Conservation (phyloP, 2,888 invertebrate species). For the Spilosoma lubricipeda region DNA sequence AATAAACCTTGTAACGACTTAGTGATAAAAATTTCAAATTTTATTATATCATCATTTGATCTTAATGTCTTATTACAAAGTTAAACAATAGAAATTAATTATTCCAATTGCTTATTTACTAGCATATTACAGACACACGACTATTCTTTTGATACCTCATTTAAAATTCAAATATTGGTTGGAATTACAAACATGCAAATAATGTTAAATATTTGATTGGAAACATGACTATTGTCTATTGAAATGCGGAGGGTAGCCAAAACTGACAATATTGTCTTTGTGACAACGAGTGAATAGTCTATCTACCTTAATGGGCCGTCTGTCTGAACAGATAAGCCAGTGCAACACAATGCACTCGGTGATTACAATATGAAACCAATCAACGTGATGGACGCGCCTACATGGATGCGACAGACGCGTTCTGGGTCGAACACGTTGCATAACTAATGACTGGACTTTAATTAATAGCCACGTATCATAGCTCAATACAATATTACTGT, state of each 20-base stretch:
- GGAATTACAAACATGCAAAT: conserved; percentile 47
- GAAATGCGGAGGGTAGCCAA: conserved; percentile 31
- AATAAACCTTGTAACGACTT: background rate
- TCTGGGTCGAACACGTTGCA: conserved; percentile 63
- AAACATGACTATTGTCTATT: conserved; percentile 39
- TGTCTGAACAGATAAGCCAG: conserved; percentile 58
- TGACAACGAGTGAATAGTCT: conserved; percentile 53
- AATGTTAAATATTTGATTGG: conserved; percentile 35
- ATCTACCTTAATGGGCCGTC: conserved; percentile 60
- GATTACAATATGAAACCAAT: conserved; percentile 79
- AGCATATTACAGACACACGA: conserved; percentile 20
- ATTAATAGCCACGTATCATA: conserved; percentile 70
- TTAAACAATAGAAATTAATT: conserved; percentile 7
- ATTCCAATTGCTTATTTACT: conserved; percentile 23
- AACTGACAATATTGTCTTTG: conserved; percentile 45
- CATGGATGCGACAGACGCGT: conserved; percentile 57
- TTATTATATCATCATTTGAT: background rate
- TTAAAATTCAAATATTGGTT: conserved; percentile 52
- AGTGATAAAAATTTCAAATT: background rate
- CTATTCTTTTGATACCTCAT: conserved; percentile 34
- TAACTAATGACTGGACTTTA: conserved; percentile 70
- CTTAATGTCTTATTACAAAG: background rate
- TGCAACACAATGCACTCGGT: conserved; percentile 62
- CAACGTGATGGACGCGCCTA: conserved; percentile 69
- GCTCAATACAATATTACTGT: conserved; percentile 57